Evolutionary conservation across 2,113 vertebrate genomes (phyloP).

Genomic region (Clupea harengus): DNA sequence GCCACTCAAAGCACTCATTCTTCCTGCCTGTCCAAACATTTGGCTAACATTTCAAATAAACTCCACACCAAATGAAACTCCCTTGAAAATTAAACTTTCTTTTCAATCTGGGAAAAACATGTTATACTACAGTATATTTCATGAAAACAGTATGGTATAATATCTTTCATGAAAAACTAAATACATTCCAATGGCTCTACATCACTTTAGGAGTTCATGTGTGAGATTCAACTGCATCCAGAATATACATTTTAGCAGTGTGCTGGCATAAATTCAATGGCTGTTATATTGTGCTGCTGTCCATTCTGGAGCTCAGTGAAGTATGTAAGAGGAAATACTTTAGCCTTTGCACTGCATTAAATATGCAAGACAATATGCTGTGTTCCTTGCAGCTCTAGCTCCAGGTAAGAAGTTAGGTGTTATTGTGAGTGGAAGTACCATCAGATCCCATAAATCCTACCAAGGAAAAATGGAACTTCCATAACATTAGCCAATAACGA

Average conservation of each 20-base stretch:
- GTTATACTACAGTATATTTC: background rate
- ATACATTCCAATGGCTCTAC: background rate
- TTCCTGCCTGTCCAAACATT: background rate
- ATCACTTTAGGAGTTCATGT: background rate
- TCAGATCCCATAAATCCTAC: background rate
- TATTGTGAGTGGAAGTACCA: background rate
- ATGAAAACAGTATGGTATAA: background rate
- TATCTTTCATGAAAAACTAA: background rate
- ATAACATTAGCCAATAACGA: background rate
- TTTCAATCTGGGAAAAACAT: too few relatives aligned
- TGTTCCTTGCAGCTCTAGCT: background rate
- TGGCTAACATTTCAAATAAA: constrained; percentile 1
- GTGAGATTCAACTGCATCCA: background rate
- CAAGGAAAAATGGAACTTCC: background rate
- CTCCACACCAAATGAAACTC: background rate
- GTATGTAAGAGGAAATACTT: background rate
- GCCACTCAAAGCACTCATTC: background rate
- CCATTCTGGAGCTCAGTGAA: background rate
- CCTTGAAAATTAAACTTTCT: background rate
- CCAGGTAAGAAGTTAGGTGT: background rate
- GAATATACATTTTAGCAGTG: background rate
- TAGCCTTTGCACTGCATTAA: background rate
- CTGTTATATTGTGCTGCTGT: background rate
- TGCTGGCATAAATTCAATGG: background rate
- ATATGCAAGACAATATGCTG: background rate